Base-by-base conservation (phyloP, 2,888 invertebrate genomes). In the Allophyes oxyacanthae region DNA sequence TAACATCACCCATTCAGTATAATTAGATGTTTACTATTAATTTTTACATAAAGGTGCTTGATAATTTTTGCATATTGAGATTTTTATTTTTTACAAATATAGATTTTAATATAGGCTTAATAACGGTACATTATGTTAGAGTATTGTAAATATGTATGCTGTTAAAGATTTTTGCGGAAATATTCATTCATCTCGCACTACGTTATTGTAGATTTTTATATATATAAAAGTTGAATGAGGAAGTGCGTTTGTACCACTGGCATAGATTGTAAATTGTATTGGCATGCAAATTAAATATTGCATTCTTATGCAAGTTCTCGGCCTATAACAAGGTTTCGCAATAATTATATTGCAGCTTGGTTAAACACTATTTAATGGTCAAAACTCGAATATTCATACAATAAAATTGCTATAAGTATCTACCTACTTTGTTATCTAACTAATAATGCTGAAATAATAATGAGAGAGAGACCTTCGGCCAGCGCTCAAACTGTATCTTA, bases 11-110 rank as follows among this genome's bases (percentile, higher is more conserved):
- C 62, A 44, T 55, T 67, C 57, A 60, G 32, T 63, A 43, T 56
- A 46, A 51, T 64, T 76, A 71, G 57, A 71, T 64, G 62, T 58
- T 63, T 55, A 53, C 38, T 40, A 66, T 72, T 64, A 71, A 61
- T 74, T 69, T 71, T 70, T 75, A 66, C 56, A 75, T 54, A 66
- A 82, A 75, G 87, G 87, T 87, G 86, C 87, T 87, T 85, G 52
- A 79, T 79, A 57, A 76, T 76, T 78, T 76, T 75, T 75, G 73
- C 73, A 70, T 78, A 74, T 76, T 79, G 75, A 84, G 74, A 82
- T 79, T 84, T 20, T 83, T 83, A 73, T 83, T 86, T 85, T 73
- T 78, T 78, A 80, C 69, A 75, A 67, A 63, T 13, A 56, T 64
- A 63, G 63, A 49, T 42, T 57, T 56, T 58, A 63, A 62, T 58